These are phyloP conservation scores for Nematostella vectensis DNA, from an alignment of 92 coral and sea anemone genomes.

Conservation along the genomic window DNA sequence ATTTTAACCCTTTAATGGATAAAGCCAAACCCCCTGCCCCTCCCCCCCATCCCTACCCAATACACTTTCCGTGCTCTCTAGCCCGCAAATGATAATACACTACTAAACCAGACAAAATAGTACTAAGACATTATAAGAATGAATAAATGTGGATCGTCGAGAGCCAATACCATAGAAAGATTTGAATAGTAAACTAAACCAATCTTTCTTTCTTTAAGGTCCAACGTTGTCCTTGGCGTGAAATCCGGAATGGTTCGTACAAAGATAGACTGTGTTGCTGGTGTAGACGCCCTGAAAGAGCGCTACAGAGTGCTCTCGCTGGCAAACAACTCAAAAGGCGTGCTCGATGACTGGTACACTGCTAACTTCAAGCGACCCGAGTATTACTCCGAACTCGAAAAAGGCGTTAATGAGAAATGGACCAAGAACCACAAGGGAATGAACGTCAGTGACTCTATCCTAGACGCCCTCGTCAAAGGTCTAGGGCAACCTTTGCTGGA, in stretches of 20 bases:
- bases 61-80: no score
- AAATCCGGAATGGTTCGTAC: conserved; percentile 87
- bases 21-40: no score
- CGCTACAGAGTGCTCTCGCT: conserved; percentile 25
- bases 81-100: no score
- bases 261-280: conserved; percentile 68
- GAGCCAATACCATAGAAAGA: no score
- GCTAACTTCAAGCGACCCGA: conserved; percentile 13
- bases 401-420: conserved; percentile 52
- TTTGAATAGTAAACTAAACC: no score
- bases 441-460: conserved; percentile 35
- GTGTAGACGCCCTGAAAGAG: conserved; percentile 73
- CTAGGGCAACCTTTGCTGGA: conserved; percentile 73
- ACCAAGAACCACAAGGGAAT: conserved; percentile 20
- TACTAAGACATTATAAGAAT: no score
- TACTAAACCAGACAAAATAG: no score
- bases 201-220: no score
- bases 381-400: conserved; percentile 32
- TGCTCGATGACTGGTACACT: conserved; percentile 60
- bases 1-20: no score
- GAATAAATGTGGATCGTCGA: no score
- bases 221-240: conserved; percentile 75
- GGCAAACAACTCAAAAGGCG: conserved; percentile 36
- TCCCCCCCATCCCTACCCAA: no score
- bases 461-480: conserved; percentile 56